phyloP scores from a whole-genome alignment of 2,888 invertebrate genomes.

The Hesperia comma region DNA sequence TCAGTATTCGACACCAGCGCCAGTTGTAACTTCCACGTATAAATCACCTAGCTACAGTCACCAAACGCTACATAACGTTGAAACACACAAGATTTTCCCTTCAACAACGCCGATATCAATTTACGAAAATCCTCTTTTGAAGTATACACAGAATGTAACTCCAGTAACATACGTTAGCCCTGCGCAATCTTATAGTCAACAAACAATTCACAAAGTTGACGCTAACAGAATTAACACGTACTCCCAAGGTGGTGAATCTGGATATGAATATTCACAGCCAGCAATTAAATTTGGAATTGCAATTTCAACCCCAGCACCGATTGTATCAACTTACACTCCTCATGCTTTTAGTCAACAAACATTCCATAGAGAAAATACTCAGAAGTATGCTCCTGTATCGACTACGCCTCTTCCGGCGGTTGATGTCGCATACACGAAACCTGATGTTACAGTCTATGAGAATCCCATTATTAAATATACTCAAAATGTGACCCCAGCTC shows the following conservation, averaged over 20 bases:
- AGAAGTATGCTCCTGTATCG: conserved; percentile 53
- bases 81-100: conserved; percentile 58
- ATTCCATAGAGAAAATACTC: conserved; percentile 60
- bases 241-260: conserved; percentile 51
- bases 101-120: conserved; percentile 67
- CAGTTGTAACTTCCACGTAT: conserved; percentile 56
- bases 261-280: conserved; percentile 61
- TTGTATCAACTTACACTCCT: conserved; percentile 62
- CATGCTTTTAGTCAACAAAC: conserved; percentile 68
- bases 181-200: conserved; percentile 48
- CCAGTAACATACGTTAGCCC: conserved; percentile 66
- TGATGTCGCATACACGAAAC: conserved; percentile 63
- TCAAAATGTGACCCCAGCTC: conserved; percentile 61
- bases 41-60: conserved; percentile 68
- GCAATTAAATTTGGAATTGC: conserved; percentile 43
- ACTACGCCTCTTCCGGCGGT: conserved; percentile 62
- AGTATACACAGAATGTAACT: conserved; percentile 65
- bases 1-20: conserved; percentile 43
- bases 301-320: conserved; percentile 43
- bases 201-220: conserved; percentile 66
- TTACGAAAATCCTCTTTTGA: conserved; percentile 72
- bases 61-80: conserved; percentile 62
- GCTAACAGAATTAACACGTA: conserved; percentile 57
- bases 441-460: conserved; percentile 67
- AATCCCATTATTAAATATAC: conserved; percentile 70